Conservation (phyloP, 1,140 invertebrate species). For the Nomia melanderi region DNA sequence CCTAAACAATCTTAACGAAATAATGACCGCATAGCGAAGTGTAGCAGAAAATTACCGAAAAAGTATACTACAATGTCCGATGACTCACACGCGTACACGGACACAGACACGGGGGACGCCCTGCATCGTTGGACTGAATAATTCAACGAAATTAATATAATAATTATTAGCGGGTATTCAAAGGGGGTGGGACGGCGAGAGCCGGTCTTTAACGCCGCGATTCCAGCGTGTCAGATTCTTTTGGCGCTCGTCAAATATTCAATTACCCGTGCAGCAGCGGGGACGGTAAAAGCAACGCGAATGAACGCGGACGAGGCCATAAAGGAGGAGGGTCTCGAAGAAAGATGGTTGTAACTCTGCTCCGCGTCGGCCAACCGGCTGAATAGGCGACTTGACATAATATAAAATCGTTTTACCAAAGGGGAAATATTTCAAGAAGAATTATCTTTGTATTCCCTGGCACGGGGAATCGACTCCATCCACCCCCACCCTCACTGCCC, state of each 20-base stretch:
- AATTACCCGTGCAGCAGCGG: constrained; percentile 39
- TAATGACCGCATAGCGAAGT: no score
- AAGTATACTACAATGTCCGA: no score
- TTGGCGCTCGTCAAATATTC: constrained; percentile 49
- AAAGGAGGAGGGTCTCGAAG: constrained; percentile 36
- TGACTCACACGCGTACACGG: no score
- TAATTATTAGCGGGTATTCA: constrained; percentile 39
- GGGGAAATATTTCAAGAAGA: constrained; percentile 44
- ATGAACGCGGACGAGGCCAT: constrained; percentile 43
- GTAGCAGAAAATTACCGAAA: no score
- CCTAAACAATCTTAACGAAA: no score
- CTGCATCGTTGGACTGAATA: background rate
- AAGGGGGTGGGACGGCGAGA: background rate
- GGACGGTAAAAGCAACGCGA: constrained; percentile 33
- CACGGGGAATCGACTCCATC: constrained; percentile 11
- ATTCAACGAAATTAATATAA: constrained; percentile 52
- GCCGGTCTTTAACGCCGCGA: background rate
- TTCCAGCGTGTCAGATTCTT: constrained; percentile 26
- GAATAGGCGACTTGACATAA: constrained; percentile 50
- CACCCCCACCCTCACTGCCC: no score
- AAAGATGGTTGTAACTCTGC: constrained; percentile 41
- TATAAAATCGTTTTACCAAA: constrained; percentile 47
- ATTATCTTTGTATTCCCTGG: constrained; percentile 40
- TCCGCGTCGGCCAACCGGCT: constrained; percentile 33
- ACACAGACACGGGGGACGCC: no score